Conservation (phyloP, 2,797 vertebrate genomes). For the Acanthurus leucopareius region DNA sequence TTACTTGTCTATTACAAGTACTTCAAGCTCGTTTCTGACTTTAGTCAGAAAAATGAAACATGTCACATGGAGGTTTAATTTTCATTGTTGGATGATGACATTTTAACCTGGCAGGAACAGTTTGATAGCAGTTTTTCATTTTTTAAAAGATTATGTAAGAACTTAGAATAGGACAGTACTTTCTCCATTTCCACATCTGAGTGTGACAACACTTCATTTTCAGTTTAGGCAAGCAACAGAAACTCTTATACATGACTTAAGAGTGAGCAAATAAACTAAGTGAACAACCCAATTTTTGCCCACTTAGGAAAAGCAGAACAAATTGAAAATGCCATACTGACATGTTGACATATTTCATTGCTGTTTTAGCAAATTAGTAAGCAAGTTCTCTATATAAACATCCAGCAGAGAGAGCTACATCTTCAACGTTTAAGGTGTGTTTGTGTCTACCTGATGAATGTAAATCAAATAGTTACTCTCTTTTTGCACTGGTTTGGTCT, state of each 20-base stretch:
- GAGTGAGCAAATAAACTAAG: not conserved
- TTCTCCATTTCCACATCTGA: not conserved
- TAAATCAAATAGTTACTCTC: not conserved
- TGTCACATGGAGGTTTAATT: not conserved
- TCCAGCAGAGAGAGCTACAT: not conserved
- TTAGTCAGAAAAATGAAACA: not conserved
- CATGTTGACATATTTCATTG: not conserved
- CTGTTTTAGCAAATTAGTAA: not conserved
- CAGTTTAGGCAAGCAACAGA: not conserved
- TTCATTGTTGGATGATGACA: not conserved
- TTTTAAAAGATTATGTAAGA: not conserved
- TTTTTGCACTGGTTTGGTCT: slow-evolving; percentile 12
- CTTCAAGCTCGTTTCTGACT: not conserved
- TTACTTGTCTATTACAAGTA: not conserved
- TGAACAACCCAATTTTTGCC: not conserved
- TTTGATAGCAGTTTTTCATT: not conserved
- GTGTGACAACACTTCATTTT: not conserved
- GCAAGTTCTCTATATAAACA: not conserved
- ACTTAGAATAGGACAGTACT: not conserved
- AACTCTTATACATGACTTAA: not conserved
- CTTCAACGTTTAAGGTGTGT: not conserved
- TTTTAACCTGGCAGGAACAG: not conserved
- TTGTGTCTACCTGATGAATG: slow-evolving; percentile 11
- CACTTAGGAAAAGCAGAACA: not conserved
- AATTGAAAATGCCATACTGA: not conserved